These are phyloP conservation scores for Forpus xanthops DNA, from an alignment of 2,797 vertebrate genomes.

Conservation along the genomic window DNA sequence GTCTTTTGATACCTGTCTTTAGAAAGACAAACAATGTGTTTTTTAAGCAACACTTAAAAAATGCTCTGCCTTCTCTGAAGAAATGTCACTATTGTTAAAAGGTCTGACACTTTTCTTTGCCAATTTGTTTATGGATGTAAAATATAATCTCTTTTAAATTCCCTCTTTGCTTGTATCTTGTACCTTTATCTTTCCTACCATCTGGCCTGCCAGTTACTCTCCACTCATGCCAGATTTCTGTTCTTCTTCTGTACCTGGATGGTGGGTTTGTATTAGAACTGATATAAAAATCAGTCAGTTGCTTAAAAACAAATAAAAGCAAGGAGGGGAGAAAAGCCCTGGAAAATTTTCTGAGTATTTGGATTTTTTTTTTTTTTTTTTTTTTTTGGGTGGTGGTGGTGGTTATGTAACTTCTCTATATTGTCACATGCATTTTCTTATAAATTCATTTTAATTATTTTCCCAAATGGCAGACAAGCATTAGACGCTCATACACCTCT, in stretches of 20 bases:
- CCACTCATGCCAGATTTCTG: background rate
- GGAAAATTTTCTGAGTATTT: background rate
- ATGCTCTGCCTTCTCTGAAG: background rate
- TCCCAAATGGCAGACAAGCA: background rate
- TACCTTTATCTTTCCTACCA: slow-evolving; percentile 15
- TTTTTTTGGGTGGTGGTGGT: no score
- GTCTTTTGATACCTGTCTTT: background rate
- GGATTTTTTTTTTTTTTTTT: background rate
- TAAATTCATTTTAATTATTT: background rate
- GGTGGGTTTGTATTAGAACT: background rate
- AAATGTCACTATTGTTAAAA: background rate
- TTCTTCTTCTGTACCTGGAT: background rate
- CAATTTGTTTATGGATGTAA: background rate
- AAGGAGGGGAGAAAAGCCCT: background rate
- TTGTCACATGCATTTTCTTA: accelerated
- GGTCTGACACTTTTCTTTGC: background rate
- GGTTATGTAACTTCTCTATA: background rate
- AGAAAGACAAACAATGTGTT: accelerated
- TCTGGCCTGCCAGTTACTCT: slow-evolving; percentile 2
- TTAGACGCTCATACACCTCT: background rate
- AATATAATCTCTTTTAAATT: background rate
- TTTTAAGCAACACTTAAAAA: background rate
- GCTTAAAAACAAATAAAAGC: background rate
- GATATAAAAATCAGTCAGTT: background rate
- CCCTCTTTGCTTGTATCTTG: background rate